Conservation (phyloP, 2,888 invertebrate species). For the Athetis lepigone region DNA sequence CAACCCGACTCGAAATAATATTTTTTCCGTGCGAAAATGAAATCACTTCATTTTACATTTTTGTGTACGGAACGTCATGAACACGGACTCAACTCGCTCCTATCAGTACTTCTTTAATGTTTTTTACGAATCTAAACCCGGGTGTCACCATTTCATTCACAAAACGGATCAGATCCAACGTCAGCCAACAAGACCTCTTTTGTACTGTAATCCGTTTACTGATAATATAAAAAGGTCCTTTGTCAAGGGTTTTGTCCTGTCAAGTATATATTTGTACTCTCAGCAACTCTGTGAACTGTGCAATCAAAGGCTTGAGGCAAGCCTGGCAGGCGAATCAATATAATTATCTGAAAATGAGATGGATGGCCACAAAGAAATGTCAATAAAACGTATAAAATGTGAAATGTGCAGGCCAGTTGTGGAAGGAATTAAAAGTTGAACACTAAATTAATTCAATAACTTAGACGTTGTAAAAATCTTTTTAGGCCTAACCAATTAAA, state of each 20-base stretch:
- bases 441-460: too few species aligned
- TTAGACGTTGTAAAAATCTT: too few species aligned
- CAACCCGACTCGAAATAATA: too few species aligned
- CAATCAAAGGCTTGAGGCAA: constrained; percentile 44
- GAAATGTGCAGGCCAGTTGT: too few species aligned
- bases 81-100: too few species aligned
- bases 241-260: constrained; percentile 35
- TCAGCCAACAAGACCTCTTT: constrained; percentile 32
- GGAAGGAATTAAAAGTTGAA: too few species aligned
- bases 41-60: too few species aligned
- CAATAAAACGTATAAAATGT: too few species aligned
- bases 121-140: constrained; percentile 38
- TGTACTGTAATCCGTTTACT: constrained; percentile 63
- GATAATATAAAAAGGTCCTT: constrained; percentile 34
- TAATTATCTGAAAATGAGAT: constrained; percentile 21
- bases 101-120: not conserved
- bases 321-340: constrained; percentile 4
- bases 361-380: too few species aligned
- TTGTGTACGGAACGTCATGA: too few species aligned
- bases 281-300: constrained; percentile 40
- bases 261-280: constrained; percentile 23
- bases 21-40: too few species aligned
- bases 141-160: constrained; percentile 31
- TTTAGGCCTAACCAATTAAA: too few species aligned
- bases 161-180: constrained; percentile 54